Evolutionary conservation across 2,888 invertebrate species (phyloP).

Genomic region (Rugalucina vietnamica): DNA sequence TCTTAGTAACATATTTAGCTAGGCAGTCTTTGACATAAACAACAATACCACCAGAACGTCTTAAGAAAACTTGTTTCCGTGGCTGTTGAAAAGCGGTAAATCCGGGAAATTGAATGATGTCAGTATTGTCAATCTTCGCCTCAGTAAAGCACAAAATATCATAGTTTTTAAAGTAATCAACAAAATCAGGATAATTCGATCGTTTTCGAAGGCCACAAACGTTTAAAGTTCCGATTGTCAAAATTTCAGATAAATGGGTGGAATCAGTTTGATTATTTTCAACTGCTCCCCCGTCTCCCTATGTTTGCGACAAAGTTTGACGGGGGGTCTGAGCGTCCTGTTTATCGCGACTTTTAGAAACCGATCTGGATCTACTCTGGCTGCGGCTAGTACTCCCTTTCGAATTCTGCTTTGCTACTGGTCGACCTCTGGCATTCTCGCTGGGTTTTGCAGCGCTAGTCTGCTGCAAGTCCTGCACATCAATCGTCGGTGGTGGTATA

Average conservation of each 20-base stretch:
- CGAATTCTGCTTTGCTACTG: too few relatives aligned
- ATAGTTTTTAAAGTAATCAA: neutral
- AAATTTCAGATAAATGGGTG: neutral
- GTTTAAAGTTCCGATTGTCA: neutral
- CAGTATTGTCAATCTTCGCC: neutral
- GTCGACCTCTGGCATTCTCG: too few relatives aligned
- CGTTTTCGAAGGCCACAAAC: conserved; percentile 13
- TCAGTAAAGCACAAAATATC: conserved; percentile 5
- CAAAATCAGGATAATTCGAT: neutral
- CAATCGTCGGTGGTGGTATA: too few relatives aligned
- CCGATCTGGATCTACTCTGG: too few relatives aligned
- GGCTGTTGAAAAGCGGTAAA: neutral
- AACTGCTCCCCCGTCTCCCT: neutral
- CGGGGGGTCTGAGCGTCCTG: neutral
- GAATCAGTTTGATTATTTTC: neutral
- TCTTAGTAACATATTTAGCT: neutral
- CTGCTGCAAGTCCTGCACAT: too few relatives aligned
- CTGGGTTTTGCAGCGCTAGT: too few relatives aligned
- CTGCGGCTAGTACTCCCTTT: too few relatives aligned
- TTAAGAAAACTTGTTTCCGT: neutral
- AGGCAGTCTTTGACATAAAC: neutral
- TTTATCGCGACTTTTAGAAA: neutral
- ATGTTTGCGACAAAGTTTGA: neutral
- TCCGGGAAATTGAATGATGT: neutral
- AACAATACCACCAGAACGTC: conserved; percentile 3